These are phyloP conservation scores for Drymodes brunneopygia DNA, from an alignment of 2,113 vertebrate genomes.

Conservation along the genomic window DNA sequence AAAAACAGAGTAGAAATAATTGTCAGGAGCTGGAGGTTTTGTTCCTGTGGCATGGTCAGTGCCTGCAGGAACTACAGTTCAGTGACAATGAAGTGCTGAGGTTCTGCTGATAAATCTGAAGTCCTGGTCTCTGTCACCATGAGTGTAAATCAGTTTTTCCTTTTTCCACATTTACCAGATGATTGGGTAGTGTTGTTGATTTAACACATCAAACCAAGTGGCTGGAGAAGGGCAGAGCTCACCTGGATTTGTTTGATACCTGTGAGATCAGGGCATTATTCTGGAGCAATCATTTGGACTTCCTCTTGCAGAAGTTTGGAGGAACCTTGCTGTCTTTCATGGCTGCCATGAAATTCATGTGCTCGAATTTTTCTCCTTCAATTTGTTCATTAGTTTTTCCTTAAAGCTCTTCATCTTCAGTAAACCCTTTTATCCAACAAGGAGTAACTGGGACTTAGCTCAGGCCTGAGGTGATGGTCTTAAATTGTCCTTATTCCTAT, in stretches of 20 bases:
- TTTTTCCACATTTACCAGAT: not conserved
- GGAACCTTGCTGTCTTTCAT: not conserved
- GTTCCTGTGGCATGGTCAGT: not conserved
- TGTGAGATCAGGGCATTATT: not conserved
- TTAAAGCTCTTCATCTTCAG: not conserved
- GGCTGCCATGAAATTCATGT: not conserved
- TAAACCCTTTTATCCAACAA: not conserved
- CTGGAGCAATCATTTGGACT: not conserved
- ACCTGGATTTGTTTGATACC: not conserved
- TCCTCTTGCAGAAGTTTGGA: not conserved
- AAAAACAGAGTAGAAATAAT: constrained; percentile 8
- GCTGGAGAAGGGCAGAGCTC: not conserved
- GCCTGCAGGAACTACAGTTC: not conserved
- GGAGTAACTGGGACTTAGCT: not conserved
- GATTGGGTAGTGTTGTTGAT: not conserved
- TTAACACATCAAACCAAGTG: not conserved
- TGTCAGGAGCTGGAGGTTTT: not conserved
- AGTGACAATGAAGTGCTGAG: not conserved
- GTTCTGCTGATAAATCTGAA: not conserved
- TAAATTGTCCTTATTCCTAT: not conserved
- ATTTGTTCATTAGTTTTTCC: not conserved
- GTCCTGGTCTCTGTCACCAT: not conserved
- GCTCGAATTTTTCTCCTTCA: not conserved
- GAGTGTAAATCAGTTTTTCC: not conserved
- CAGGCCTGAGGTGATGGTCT: not conserved